These are phyloP conservation scores for Petrocephalus sullivani DNA, from an alignment of 2,797 vertebrate genomes.

Conservation along the genomic window DNA sequence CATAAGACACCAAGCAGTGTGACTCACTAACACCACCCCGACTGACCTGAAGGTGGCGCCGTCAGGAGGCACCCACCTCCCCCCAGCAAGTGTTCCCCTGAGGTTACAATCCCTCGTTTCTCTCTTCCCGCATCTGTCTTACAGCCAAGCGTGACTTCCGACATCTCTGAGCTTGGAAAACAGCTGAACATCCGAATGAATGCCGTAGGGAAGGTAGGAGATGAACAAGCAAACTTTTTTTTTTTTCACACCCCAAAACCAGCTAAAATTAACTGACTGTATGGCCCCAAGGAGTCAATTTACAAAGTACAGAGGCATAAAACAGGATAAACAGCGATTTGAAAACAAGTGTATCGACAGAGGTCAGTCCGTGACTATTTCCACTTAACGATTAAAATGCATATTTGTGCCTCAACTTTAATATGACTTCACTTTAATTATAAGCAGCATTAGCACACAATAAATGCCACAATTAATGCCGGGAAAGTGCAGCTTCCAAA, in stretches of 20 bases:
- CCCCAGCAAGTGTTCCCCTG: neutral
- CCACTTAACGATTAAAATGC: neutral
- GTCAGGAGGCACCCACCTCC: neutral
- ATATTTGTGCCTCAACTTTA: constrained; percentile 7
- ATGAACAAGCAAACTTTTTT: neutral
- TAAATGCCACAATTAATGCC: constrained; percentile 17
- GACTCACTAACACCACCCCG: neutral
- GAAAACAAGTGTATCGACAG: neutral
- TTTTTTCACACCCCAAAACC: neutral
- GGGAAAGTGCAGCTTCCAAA: constrained; percentile 11
- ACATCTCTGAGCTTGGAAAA: neutral
- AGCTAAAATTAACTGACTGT: constrained; percentile 7
- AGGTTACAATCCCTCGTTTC: neutral
- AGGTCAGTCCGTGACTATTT: constrained; percentile 11
- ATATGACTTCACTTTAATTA: neutral
- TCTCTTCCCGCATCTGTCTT: neutral
- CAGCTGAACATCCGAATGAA: neutral
- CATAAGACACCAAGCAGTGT: neutral
- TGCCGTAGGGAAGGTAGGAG: neutral
- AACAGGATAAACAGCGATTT: neutral
- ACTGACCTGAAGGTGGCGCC: neutral
- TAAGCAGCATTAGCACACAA: constrained; percentile 17
- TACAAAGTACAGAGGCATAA: neutral
- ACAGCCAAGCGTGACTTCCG: neutral
- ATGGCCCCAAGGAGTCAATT: neutral